Percentiles rank a stretch among this genome's conserved stretches.
These are phyloP conservation scores for Tetropium fuscum DNA, from an alignment of 2,888 invertebrate genomes.

Conservation along the genomic window DNA sequence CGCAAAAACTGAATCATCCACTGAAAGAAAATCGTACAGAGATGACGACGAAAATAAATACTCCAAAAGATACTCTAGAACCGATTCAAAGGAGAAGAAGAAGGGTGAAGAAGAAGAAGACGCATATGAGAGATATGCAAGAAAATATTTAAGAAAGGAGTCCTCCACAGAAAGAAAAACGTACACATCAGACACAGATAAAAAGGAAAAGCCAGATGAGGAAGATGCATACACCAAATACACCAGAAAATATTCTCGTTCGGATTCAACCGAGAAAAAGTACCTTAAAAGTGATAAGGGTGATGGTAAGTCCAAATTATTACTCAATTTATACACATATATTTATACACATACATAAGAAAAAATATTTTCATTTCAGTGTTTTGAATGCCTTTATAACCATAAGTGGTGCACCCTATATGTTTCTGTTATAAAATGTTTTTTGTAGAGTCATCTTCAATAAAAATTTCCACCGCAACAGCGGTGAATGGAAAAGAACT, in stretches of 20 bases:
- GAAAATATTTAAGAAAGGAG: conserved; percentile 52
- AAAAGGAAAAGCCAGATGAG: conserved; percentile 31
- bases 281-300: conserved; percentile 2
- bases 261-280: conserved; percentile 42
- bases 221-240: conserved; percentile 45
- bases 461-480: conserved; percentile 42
- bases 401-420: no score
- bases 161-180: conserved; percentile 35
- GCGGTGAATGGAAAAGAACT: conserved; percentile 38
- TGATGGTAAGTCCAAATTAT: conserved; percentile 33
- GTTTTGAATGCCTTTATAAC: neutral
- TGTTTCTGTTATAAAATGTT: neutral
- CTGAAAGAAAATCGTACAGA: conserved; percentile 36
- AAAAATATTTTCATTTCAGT: neutral
- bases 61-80: conserved; percentile 47
- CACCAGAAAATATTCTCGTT: conserved; percentile 47
- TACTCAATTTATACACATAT: no score
- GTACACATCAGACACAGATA: conserved; percentile 5
- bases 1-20: conserved; percentile 48
- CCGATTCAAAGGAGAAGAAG: conserved; percentile 45
- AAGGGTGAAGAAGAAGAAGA: conserved; percentile 49
- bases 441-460: conserved; percentile 47
- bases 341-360: no score
- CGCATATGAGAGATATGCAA: conserved; percentile 52
- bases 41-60: conserved; percentile 49